Evolutionary conservation across 2,888 invertebrate species (phyloP), one percentile per base, ranked within the genome.

Genomic region (Cheilosia scutellata): DNA sequence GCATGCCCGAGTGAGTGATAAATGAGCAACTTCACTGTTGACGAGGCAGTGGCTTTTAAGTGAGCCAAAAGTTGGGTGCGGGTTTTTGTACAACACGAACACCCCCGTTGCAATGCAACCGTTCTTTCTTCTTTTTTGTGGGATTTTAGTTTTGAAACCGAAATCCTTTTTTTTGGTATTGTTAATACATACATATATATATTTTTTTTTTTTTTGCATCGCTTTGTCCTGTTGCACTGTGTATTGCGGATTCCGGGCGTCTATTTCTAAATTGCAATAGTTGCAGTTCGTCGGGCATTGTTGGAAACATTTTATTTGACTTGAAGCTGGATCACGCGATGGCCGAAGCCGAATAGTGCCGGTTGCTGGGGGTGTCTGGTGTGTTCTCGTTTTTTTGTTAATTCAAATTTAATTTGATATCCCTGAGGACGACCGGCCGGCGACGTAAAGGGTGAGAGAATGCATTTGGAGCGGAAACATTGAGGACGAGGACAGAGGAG

Each of bases 1-100:
- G 33, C 62, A 60, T 62, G 68, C 27, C 65, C 37, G 77, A 55
- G 16, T 70, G 83, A 79, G 83, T 84, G 83, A 79, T 84, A 84
- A 84, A 84, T 79, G 83, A 84, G 79, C 78, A 83, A 74, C 83
- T 83, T 70, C 68, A 70, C 79, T 79, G 79, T 49, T 84, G 83
- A 84, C 63, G 83, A 84, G 70, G 58, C 63, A 75, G 74, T 72
- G 79, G 79, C 68, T 75, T 79, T 84, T 70, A 79, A 84, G 83
- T 84, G 74, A 70, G 74, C 57, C 68, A 65, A 78, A 74, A 63
- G 42, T 63, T 57, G 13, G 13, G 13, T 37, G 37, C 11, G 11
- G 2, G 25, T 37, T 71, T 63, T 29, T 57, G 3, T 70, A 57
- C 44, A 42, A 40, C 20, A 20, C 57, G 47, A 49, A 20, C 4